A percentile compares a stretch with the other conserved stretches of the same genome.
These are phyloP conservation scores for Eupleurogrammus muticus DNA, from an alignment of 2,797 vertebrate genomes.

Conservation along the genomic window DNA sequence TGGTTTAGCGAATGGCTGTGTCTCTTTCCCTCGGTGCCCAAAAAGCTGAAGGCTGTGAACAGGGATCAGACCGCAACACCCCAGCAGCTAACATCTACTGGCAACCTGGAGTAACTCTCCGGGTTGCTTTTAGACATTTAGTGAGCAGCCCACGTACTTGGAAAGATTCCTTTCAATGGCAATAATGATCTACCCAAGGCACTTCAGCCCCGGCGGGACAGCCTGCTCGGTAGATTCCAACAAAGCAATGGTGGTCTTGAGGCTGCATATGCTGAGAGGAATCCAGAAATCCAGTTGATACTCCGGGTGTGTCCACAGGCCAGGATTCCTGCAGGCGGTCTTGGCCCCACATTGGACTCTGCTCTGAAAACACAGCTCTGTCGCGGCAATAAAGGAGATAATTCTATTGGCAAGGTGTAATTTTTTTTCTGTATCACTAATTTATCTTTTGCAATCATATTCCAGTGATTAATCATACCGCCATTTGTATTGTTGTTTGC, in stretches of 20 bases:
- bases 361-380: neutral
- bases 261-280: neutral
- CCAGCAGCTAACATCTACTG: neutral
- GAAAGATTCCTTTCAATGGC: slow-evolving; percentile 9
- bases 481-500: neutral
- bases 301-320: neutral
- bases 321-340: neutral
- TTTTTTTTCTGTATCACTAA: neutral
- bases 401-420: neutral
- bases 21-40: neutral
- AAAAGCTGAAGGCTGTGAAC: slow-evolving; percentile 12
- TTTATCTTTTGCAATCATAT: neutral
- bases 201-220: neutral
- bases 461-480: slow-evolving; percentile 1
- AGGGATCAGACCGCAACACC: neutral
- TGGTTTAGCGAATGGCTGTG: slow-evolving; percentile 12
- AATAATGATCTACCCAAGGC: neutral
- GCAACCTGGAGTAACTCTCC: neutral
- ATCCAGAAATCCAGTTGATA: slow-evolving; percentile 7
- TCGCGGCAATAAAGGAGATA: neutral
- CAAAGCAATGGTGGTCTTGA: neutral
- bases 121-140: slow-evolving; percentile 3
- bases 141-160: neutral
- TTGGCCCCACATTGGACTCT: no score
- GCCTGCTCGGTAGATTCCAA: neutral